Base-by-base conservation (phyloP, 2,888 invertebrate species). In the Bembecia ichneumoniformis region DNA sequence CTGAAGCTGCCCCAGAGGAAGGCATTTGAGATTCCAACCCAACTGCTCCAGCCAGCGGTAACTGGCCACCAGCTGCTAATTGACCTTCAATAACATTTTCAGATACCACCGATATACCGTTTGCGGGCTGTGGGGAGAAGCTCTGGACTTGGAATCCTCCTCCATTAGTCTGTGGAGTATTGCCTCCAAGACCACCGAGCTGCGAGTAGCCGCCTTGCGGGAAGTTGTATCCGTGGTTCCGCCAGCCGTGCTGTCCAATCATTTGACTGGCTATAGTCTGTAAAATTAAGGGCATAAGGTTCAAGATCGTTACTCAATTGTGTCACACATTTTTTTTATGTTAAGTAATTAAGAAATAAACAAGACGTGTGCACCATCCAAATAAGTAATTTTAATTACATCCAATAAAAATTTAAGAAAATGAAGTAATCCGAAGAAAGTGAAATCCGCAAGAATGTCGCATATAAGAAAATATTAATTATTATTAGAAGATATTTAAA, bases 21-120 rank as follows among this genome's bases (percentile, higher is more conserved):
- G 47, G 35, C 43, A 47, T 34, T 2, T 14, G 20, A 9, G 51
- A 49, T 20, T 47, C 17, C 40, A 53, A 51, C n/a, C 43, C 45
- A 11, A 51, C 51, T 1, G 64, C 62, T 46, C 60, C 60, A 49
- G 66, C 44, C 57, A 66, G 62, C 2, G 67, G 63, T 51, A 61
- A 51, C 17, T 58, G 58, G 15, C 68, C 68, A 11, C 48, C 46
- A 3, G 65, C 61, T 14, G 59, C 54, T 2, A 72, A 47, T 3
- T 52, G 49, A 0, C 72, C 73, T 35, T 61, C 66, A 36, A 68
- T 64, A 1, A 51, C 61, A 52, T 70, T 68, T 49, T 70, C 66
- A 15, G 70, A 70, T 7, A 60, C 50, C 11, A 52, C 49, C 46
- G 43, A 53, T 47, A 47, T 46, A 16, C 53, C 56, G 44, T 49